Conservation (phyloP, 2,797 vertebrate species). For the Chloroceryle inda region DNA sequence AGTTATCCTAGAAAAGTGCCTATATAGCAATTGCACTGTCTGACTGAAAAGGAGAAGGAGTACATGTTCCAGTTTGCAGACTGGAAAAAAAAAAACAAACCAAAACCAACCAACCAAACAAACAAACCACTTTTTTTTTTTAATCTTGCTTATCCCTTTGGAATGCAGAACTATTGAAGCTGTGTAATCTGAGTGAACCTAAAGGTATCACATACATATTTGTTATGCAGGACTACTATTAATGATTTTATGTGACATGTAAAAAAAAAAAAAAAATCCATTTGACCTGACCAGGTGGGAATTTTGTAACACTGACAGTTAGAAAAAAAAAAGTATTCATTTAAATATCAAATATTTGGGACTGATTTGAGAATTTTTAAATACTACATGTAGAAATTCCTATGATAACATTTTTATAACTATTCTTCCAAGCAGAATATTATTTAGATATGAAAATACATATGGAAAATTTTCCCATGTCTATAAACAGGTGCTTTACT, state of each 20-base stretch:
- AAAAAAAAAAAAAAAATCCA: neutral
- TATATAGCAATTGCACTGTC: neutral
- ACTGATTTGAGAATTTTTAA: neutral
- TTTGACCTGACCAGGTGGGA: neutral
- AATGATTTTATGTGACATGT: fast-evolving
- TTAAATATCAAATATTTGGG: neutral
- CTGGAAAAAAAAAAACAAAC: neutral
- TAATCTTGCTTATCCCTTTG: neutral
- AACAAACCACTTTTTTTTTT: neutral
- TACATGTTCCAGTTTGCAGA: neutral
- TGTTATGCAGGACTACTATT: neutral
- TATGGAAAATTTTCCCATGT: neutral
- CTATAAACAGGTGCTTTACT: neutral
- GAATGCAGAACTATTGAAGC: neutral
- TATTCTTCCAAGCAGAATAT: neutral
- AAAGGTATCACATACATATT: neutral
- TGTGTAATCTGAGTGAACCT: neutral
- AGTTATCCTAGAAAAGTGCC: neutral
- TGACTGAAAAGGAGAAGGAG: neutral
- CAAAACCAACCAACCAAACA: fast-evolving
- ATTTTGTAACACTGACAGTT: neutral
- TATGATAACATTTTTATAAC: neutral
- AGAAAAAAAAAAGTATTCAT: neutral
- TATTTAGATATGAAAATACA: neutral
- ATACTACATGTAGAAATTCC: neutral